Conservation (phyloP, 2,113 vertebrate genomes). For the Amazona vittata region DNA sequence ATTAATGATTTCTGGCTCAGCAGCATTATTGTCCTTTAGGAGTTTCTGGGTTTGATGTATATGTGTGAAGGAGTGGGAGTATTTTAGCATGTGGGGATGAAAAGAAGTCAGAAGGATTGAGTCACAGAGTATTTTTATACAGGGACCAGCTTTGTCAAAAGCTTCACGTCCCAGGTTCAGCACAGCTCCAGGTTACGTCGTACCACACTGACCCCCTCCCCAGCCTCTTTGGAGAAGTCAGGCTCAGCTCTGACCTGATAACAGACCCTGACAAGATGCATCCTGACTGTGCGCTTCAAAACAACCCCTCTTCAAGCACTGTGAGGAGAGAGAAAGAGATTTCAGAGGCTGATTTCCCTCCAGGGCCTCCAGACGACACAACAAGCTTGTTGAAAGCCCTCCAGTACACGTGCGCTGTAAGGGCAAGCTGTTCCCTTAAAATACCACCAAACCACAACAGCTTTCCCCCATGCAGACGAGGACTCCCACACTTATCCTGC, state of each 20-base stretch:
- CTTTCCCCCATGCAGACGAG: not conserved
- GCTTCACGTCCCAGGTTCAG: not conserved
- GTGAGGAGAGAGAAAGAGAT: not conserved
- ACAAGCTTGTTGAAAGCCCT: not conserved
- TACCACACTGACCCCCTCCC: not conserved
- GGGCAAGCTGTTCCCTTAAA: not conserved
- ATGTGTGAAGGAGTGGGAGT: slow-evolving; percentile 48
- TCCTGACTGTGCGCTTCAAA: not conserved
- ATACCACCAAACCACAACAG: not conserved
- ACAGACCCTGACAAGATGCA: not conserved
- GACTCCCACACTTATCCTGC: not conserved
- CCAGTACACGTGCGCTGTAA: not conserved
- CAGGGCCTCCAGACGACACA: not conserved
- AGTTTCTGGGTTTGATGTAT: slow-evolving; percentile 20
- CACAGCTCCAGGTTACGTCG: accelerated
- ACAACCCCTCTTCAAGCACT: not conserved
- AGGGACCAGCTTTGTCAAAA: not conserved
- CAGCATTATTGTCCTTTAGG: not conserved
- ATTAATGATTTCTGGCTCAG: slow-evolving; percentile 29
- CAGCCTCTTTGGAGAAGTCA: not conserved
- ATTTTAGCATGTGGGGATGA: slow-evolving; percentile 47
- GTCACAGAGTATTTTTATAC: slow-evolving; percentile 49
- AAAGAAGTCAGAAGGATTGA: slow-evolving; percentile 29
- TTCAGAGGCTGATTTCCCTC: not conserved
- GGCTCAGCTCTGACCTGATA: not conserved